Percentiles rank a stretch among this genome's conserved stretches.
Evolutionary conservation across 2,888 invertebrate species (phyloP).

Genomic region (Pseudococcus jackbeardsleyi): DNA sequence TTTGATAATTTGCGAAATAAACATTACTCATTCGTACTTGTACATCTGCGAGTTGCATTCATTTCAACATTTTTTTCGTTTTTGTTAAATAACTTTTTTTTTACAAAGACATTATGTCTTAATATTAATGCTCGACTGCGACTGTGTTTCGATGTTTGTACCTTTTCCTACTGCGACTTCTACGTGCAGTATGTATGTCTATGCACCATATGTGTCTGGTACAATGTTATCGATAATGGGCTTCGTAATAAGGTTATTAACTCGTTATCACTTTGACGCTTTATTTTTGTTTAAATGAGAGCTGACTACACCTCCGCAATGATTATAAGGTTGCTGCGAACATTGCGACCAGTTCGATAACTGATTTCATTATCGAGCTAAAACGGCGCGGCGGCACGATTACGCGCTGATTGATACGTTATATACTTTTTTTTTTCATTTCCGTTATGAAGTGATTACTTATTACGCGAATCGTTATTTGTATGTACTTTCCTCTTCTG

Average conservation of each 20-base stretch:
- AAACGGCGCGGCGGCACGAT: too few species aligned
- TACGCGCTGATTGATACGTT: too few species aligned
- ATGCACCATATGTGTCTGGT: too few species aligned
- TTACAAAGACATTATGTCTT: too few species aligned
- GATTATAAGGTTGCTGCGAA: neutral
- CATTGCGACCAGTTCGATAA: neutral
- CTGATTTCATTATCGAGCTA: neutral
- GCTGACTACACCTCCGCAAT: neutral
- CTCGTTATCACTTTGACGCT: constrained; percentile 5
- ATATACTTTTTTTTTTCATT: too few species aligned
- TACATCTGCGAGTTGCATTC: neutral
- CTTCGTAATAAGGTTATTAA: neutral
- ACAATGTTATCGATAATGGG: neutral
- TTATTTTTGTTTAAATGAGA: neutral
- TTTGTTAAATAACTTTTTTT: too few species aligned
- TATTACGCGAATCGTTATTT: neutral
- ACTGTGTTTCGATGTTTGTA: too few species aligned
- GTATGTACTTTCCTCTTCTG: neutral
- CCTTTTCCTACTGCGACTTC: too few species aligned
- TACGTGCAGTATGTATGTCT: too few species aligned
- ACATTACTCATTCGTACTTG: neutral
- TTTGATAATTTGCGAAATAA: neutral
- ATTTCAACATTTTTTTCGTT: neutral
- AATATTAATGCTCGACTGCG: too few species aligned
- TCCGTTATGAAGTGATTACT: neutral